Evolutionary conservation across 2,888 invertebrate genomes (phyloP).

Genomic region (Carcina quercana): DNA sequence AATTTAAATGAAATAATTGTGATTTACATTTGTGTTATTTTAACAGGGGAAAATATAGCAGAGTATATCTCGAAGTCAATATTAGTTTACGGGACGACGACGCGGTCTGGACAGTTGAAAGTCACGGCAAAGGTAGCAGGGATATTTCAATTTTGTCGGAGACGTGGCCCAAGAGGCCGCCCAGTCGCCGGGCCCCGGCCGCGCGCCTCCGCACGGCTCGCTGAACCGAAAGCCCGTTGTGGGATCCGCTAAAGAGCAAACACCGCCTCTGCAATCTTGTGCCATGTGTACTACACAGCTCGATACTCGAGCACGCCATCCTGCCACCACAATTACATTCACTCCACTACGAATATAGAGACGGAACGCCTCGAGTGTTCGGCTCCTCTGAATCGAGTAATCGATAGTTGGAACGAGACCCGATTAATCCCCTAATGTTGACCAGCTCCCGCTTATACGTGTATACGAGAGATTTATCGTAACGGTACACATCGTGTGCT

Average conservation of each 20-base stretch:
- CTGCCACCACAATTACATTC: constrained; percentile 58
- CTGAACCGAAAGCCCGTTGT: constrained; percentile 68
- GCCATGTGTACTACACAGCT: constrained; percentile 67
- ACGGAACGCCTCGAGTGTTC: constrained; percentile 18
- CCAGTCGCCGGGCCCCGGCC: too few species aligned
- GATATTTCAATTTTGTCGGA: constrained; percentile 72
- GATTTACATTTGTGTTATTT: constrained; percentile 9
- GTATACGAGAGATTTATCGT: constrained; percentile 3
- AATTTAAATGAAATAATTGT: background rate
- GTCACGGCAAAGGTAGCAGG: constrained; percentile 42
- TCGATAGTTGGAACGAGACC: constrained; percentile 22
- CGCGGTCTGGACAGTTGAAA: constrained; percentile 32
- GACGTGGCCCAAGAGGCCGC: constrained; percentile 68
- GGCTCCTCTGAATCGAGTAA: constrained; percentile 21
- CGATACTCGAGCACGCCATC: constrained; percentile 64
- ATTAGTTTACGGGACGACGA: too few species aligned
- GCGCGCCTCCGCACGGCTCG: constrained; percentile 61
- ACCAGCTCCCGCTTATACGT: constrained; percentile 12
- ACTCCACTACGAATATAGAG: constrained; percentile 28
- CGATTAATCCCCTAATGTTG: constrained; percentile 17
- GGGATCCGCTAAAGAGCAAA: constrained; percentile 71
- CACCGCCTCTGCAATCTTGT: constrained; percentile 71
- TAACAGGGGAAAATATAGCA: too few species aligned
- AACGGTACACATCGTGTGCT: too few species aligned
- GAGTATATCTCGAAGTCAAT: too few species aligned